Base-by-base conservation (phyloP, 2,888 invertebrate species). In the Neoitamus cyanurus region DNA sequence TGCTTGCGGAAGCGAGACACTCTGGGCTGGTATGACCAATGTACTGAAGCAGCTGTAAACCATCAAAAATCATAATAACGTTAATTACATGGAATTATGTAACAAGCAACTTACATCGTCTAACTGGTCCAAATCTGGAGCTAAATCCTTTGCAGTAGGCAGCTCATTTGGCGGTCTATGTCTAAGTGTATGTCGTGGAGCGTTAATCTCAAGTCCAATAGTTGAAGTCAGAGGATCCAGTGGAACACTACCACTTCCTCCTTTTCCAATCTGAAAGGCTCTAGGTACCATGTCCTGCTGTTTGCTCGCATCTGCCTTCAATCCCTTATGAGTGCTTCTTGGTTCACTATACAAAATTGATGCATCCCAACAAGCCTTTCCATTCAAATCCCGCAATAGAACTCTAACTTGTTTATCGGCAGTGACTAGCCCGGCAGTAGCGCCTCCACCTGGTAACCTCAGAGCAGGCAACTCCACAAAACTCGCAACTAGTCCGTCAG, bases 331-430 rank as follows among this genome's bases (percentile, higher is more conserved):
- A 72, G n/a, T 78, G 31, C 28, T 20, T 31, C 73, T 48, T 0
- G 96, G 96, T 88, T 95, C 95, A 89, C 95, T 94, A 91, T 97
- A 97, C 0, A 99, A 92, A 85, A 98, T 96, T 0, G 97, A 96
- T 48, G 97, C 97, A 91, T 99, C 98, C 98, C 99, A 99, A 88
- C 97, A 97, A 78, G 97, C 96, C 92, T 98, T 99, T 77, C 99
- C 98, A 36, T 97, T 96, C 84, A 98, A 93, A 92, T 98, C 98
- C 7, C 99, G 93, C 85, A 98, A 92, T 13, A 99, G 92, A 28
- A 98, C 95, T 42, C 99, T 93, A 84, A 97, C 97, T 93, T 96
- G 96, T 75, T 95, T 95, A 87, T 95, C 94, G 4, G 96, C 96
- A 0, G 96, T 96, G 83, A 95, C 93, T 42, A 97, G 91, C 11